phyloP scores from a whole-genome alignment of 2,797 vertebrate genomes.

The Smutsia temminckii region DNA sequence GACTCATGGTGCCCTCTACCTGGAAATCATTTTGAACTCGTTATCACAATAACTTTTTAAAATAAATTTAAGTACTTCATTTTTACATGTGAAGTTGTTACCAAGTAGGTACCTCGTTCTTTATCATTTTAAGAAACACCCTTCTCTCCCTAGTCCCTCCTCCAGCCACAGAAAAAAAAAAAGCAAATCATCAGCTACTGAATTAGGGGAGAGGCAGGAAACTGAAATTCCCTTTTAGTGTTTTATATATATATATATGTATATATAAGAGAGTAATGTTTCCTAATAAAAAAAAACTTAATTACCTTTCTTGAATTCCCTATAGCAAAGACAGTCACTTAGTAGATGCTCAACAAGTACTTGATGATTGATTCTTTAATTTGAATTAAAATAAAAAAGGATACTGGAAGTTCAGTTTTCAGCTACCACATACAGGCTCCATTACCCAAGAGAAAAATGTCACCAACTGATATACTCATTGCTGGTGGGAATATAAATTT shows the following conservation, averaged over 20 bases:
- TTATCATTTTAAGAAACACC: constrained; percentile 10
- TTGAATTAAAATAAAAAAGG: constrained; percentile 18
- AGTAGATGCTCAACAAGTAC: background rate
- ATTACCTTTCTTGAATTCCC: background rate
- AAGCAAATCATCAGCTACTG: background rate
- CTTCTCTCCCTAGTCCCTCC: background rate
- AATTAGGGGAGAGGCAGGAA: background rate
- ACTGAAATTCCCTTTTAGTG: background rate
- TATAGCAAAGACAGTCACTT: background rate
- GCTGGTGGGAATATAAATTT: background rate
- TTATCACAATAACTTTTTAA: background rate
- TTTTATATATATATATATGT: background rate
- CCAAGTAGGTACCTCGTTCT: background rate
- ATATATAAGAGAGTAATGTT: background rate
- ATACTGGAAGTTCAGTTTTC: background rate
- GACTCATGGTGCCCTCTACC: background rate
- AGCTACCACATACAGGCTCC: background rate
- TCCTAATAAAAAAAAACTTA: background rate
- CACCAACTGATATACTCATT: background rate
- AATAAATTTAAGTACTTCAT: background rate
- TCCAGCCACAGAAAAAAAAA: background rate
- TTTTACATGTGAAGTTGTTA: constrained; percentile 23
- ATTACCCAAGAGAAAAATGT: background rate
- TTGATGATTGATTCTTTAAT: background rate
- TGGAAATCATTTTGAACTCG: background rate